phyloP scores from a whole-genome alignment of 2,888 invertebrate genomes.

The Nemotelus pantherinus region DNA sequence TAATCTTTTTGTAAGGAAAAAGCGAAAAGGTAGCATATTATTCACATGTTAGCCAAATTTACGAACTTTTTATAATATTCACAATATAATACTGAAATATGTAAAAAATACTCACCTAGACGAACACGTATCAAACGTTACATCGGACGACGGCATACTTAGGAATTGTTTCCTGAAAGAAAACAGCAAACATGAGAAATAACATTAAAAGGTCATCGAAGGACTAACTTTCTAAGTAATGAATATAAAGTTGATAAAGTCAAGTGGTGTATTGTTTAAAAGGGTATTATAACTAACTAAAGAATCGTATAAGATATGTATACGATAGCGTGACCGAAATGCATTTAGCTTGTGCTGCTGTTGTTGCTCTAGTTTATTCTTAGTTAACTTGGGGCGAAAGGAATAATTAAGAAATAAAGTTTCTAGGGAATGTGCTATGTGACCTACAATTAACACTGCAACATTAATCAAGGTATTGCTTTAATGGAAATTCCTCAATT shows the following conservation, averaged over 20 bases:
- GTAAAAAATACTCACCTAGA: slow-evolving; percentile 35
- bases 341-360: slow-evolving; percentile 3
- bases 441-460: slow-evolving; percentile 1
- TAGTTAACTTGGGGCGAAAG: background rate
- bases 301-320: slow-evolving; percentile 17
- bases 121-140: slow-evolving; percentile 43
- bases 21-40: slow-evolving; percentile 4
- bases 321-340: slow-evolving; percentile 29
- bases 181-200: background rate
- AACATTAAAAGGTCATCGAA: background rate
- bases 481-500: too few relatives aligned
- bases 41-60: background rate
- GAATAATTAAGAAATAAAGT: slow-evolving; percentile 19
- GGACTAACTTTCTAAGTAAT: too few relatives aligned
- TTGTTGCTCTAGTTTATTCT: slow-evolving; percentile 20
- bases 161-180: slow-evolving; percentile 41
- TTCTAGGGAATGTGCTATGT: slow-evolving; percentile 6
- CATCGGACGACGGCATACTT: slow-evolving; percentile 47
- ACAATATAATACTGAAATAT: slow-evolving; percentile 27
- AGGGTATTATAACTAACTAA: slow-evolving; percentile 13
- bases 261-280: background rate
- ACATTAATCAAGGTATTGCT: too few relatives aligned
- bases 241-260: too few relatives aligned
- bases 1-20: slow-evolving; percentile 25
- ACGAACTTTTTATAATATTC: slow-evolving; percentile 19